Base-by-base conservation (phyloP, 2,113 vertebrate species). In the Rattus rattus region DNA sequence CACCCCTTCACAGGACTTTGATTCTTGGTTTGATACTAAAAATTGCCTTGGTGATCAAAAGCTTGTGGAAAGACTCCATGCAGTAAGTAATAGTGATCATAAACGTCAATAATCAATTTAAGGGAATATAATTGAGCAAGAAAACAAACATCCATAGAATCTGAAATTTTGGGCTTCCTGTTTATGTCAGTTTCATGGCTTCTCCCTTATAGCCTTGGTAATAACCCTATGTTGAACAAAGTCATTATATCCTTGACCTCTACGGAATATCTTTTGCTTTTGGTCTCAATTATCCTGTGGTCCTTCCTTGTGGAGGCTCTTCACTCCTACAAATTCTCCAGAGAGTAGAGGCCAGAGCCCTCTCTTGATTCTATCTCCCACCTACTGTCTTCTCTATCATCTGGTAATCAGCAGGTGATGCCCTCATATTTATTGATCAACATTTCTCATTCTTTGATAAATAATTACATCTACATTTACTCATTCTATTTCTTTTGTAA, bases 21-120 rank as follows among this genome's bases (percentile, higher is more conserved):
- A 99, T 98, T 99, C 99, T 0, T 99, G 99, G 99, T 99, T 99
- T 61, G 99, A 99, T 97, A 99, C 99, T 88, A 99, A 99, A 98
- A 99, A 99, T 98, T 99, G 99, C 95, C 99, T 99, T 0, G 99
- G 99, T 94, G 99, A 99, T 98, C 99, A 99, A 98, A 99, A 99
- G 97, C 99, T 99, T 83, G 99, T 99, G 90, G 99, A 99, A 97
- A 98, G 99, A 97, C 99, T 99, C 97, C 99, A 99, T 91, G 98
- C 99, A 92, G 99, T 99, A 99, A 99, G 99, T 99, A 98, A 94
- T 95, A 88, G 84, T 90, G 96, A 73, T 87, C 54, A 63, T 22
- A 88, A 98, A 70, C 43, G 11, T 0, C 88, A 90, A 84, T 63
- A 13, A 91, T 9, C 92, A 97, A 77, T 30, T 86, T 63, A 85